Evolutionary conservation across 2,113 vertebrate genomes (phyloP).

Genomic region (Mobula hypostoma): DNA sequence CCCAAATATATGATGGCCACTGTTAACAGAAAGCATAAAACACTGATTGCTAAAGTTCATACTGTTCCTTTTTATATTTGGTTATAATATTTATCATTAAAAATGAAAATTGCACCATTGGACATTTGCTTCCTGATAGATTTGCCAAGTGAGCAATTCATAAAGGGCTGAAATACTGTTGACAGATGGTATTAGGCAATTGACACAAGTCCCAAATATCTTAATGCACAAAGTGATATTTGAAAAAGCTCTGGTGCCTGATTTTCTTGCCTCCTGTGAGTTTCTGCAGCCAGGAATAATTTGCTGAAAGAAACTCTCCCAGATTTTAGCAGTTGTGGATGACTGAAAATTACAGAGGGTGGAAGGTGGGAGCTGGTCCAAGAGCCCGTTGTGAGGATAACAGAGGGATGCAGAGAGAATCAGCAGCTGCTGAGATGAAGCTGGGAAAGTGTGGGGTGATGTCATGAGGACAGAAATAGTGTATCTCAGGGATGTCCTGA

Average conservation of each 20-base stretch:
- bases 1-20: background rate
- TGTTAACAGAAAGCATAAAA: background rate
- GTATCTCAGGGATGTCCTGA: background rate
- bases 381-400: too few relatives aligned
- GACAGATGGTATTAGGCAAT: background rate
- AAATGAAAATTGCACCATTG: background rate
- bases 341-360: background rate
- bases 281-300: background rate
- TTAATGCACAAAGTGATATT: background rate
- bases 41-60: background rate
- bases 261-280: background rate
- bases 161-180: background rate
- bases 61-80: background rate
- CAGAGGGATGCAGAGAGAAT: too few relatives aligned
- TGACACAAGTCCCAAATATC: background rate
- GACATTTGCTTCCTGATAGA: conserved; percentile 16
- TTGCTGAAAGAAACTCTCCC: background rate
- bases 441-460: background rate
- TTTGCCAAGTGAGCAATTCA: conserved; percentile 4
- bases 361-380: background rate
- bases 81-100: conserved; percentile 21
- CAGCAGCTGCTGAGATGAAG: too few relatives aligned
- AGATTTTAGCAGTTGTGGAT: background rate
- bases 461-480: background rate
- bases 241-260: background rate